Percentiles rank a stretch among this genome's conserved stretches.
These are phyloP conservation scores for Arctocebus calabarensis DNA, from an alignment of 2,797 vertebrate species.

Conservation along the genomic window DNA sequence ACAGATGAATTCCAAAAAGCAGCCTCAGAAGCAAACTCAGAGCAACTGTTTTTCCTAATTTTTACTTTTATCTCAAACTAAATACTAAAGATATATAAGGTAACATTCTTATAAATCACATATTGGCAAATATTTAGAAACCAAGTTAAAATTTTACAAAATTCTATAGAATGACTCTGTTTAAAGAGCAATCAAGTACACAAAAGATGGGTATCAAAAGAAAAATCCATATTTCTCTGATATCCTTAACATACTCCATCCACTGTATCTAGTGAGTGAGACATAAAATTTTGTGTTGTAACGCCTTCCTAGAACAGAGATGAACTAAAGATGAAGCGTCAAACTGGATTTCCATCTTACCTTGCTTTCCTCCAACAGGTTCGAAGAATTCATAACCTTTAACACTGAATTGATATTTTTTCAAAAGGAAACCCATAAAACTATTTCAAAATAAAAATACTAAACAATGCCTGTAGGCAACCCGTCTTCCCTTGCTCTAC, in stretches of 20 bases:
- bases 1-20: conserved; percentile 43
- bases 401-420: conserved; percentile 44
- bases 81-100: conserved; percentile 51
- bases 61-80: conserved; percentile 78
- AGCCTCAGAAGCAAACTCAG: neutral
- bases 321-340: conserved; percentile 55
- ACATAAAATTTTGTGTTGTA: conserved; percentile 56
- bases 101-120: conserved; percentile 10
- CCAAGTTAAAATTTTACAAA: conserved; percentile 63
- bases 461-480: conserved; percentile 59
- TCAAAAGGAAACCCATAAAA: conserved; percentile 54
- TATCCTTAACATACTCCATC: conserved; percentile 43
- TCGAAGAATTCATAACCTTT: conserved; percentile 72
- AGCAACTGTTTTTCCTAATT: conserved; percentile 67
- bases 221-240: conserved; percentile 23
- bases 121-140: neutral
- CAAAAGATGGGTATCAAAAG: conserved; percentile 60
- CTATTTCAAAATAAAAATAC: conserved; percentile 66
- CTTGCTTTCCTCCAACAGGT: conserved; percentile 79
- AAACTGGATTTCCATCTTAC: conserved; percentile 56
- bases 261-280: neutral
- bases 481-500: conserved; percentile 45
- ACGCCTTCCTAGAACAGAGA: conserved; percentile 20
- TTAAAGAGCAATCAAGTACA: conserved; percentile 56
- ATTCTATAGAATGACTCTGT: conserved; percentile 31